Evolutionary conservation across 1,140 invertebrate genomes (phyloP).

Genomic region (Physella acuta): DNA sequence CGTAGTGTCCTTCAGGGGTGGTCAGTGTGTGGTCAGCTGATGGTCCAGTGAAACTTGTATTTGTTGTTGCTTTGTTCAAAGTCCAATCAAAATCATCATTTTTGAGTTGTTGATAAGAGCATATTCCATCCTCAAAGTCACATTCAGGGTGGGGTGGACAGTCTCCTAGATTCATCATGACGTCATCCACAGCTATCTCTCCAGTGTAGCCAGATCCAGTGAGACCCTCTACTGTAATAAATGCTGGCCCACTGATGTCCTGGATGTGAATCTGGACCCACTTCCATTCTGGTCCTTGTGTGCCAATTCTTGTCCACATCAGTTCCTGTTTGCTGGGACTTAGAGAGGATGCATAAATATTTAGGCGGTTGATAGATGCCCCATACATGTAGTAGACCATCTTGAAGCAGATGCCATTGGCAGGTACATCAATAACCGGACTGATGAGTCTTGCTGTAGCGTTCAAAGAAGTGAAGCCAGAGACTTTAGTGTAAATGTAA

Average conservation of each 20-base stretch:
- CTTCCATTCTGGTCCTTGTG: constrained; percentile 44
- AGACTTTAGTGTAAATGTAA: constrained; percentile 46
- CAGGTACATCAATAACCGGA: constrained; percentile 38
- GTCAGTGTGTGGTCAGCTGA: constrained; percentile 51
- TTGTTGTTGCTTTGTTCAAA: constrained; percentile 32
- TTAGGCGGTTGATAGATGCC: constrained; percentile 40
- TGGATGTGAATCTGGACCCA: constrained; percentile 35
- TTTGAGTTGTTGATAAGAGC: constrained; percentile 45
- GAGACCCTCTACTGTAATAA: constrained; percentile 49
- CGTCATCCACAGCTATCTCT: constrained; percentile 55
- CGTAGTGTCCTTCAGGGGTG: constrained; percentile 61
- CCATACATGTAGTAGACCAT: constrained; percentile 80
- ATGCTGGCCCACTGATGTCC: constrained; percentile 32
- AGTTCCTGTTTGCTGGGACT: constrained; percentile 25
- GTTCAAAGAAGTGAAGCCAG: constrained; percentile 64
- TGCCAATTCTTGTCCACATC: constrained; percentile 41
- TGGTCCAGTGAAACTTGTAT: constrained; percentile 39
- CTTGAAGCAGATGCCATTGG: constrained; percentile 59
- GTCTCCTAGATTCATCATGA: constrained; percentile 24
- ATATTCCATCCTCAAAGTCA: constrained; percentile 51
- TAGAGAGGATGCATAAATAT: constrained; percentile 37
- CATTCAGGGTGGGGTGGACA: constrained; percentile 37
- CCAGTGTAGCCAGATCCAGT: constrained; percentile 43
- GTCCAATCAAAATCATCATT: constrained; percentile 54
- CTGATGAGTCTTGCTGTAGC: constrained; percentile 69